Evolutionary conservation across 2,797 vertebrate species (phyloP).

Genomic region (Emys orbicularis): DNA sequence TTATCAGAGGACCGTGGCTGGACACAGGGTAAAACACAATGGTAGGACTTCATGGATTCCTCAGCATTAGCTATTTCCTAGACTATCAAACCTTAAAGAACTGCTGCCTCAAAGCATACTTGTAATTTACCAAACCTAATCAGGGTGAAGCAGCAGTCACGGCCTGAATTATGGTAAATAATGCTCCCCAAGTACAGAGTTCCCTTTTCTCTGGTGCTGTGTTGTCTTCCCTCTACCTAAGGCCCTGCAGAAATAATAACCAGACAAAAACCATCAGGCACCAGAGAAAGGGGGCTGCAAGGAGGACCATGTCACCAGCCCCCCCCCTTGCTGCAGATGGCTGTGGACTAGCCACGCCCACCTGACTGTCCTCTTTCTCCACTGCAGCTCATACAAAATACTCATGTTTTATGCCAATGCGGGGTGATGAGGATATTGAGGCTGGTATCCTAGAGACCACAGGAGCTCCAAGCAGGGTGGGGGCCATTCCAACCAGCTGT

Average conservation of each 20-base stretch:
- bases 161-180: neutral
- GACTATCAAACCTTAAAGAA: neutral
- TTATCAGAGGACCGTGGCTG: neutral
- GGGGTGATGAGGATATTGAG: neutral
- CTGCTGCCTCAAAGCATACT: neutral
- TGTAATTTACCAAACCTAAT: neutral
- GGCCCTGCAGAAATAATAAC: neutral
- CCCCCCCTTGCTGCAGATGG: neutral
- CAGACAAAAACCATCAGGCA: neutral
- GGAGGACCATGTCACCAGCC: neutral
- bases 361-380: neutral
- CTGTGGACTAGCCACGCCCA: neutral
- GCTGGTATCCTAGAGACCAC: neutral
- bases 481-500: neutral
- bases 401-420: neutral
- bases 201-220: neutral
- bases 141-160: neutral
- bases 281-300: neutral
- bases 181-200: neutral
- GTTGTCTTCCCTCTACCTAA: neutral
- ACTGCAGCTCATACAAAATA: neutral
- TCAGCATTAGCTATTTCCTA: neutral
- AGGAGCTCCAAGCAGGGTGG: neutral
- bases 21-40: neutral
- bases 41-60: neutral